Conservation (phyloP, 2,113 vertebrate species). For the Clarias magur region DNA sequence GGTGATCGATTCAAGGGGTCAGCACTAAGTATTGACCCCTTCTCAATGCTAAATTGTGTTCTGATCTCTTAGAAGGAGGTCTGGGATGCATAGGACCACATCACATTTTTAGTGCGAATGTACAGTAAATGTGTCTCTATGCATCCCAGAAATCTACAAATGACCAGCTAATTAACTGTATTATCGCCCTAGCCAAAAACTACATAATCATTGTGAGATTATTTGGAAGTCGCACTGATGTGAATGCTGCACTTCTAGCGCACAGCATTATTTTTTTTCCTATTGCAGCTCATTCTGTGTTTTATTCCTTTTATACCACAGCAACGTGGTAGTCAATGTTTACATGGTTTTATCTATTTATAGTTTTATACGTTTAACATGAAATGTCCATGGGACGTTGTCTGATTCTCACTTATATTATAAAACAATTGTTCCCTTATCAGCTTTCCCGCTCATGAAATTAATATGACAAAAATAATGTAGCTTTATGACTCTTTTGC, state of each 20-base stretch:
- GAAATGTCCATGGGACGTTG: not conserved
- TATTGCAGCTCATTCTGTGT: no score
- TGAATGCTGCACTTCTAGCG: not conserved
- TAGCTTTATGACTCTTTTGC: not conserved
- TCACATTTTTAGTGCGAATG: not conserved
- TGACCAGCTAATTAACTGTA: not conserved
- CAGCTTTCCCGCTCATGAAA: not conserved
- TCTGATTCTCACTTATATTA: not conserved
- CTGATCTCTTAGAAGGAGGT: not conserved
- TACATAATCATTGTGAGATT: not conserved
- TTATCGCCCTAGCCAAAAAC: not conserved
- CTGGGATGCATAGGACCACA: not conserved
- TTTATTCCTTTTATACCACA: not conserved
- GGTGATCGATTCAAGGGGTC: not conserved
- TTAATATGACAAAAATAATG: not conserved
- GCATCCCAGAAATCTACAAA: not conserved
- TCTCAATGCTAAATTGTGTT: not conserved
- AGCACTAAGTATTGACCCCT: not conserved
- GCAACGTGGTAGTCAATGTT: not conserved
- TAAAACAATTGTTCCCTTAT: not conserved
- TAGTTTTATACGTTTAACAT: not conserved
- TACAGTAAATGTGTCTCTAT: not conserved
- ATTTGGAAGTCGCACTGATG: not conserved
- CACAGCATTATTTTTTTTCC: no score
- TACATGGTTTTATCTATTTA: not conserved